Conservation (phyloP, 2,888 invertebrate species). For the Ecdyonurus torrentis region DNA sequence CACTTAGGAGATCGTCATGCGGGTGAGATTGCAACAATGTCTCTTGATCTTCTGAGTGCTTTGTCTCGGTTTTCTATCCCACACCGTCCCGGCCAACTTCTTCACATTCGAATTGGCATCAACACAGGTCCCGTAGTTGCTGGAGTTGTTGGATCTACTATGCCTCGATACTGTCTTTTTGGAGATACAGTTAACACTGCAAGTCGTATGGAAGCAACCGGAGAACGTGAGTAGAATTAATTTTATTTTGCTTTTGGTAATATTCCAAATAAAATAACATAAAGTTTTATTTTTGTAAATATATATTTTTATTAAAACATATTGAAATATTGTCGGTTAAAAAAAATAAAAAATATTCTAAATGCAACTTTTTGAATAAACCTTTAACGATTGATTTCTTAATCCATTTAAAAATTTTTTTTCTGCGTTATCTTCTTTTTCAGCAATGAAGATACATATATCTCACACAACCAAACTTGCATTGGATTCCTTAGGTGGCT, state of each 20-base stretch:
- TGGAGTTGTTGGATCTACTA: slow-evolving; percentile 41
- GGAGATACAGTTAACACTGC: slow-evolving; percentile 47
- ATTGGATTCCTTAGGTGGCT: slow-evolving; percentile 33
- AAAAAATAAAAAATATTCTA: too few relatives aligned
- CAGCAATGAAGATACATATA: slow-evolving; percentile 44
- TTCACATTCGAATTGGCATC: slow-evolving; percentile 37
- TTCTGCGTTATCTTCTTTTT: too few relatives aligned
- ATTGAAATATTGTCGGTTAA: too few relatives aligned
- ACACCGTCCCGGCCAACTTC: slow-evolving; percentile 31
- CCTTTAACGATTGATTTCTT: too few relatives aligned
- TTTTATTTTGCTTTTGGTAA: too few relatives aligned
- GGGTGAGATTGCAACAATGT: slow-evolving; percentile 43
- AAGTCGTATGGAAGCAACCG: slow-evolving; percentile 43
- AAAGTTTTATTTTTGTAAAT: too few relatives aligned
- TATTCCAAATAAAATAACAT: too few relatives aligned
- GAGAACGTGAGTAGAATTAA: slow-evolving; percentile 27
- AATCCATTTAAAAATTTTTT: too few relatives aligned
- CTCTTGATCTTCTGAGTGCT: slow-evolving; percentile 34
- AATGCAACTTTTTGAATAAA: too few relatives aligned
- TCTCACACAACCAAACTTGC: slow-evolving; percentile 35
- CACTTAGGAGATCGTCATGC: slow-evolving; percentile 38
- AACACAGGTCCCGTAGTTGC: slow-evolving; percentile 48
- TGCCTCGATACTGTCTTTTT: slow-evolving; percentile 44
- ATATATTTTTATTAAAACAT: too few relatives aligned
- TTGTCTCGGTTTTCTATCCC: slow-evolving; percentile 35